A percentile compares a stretch with the other conserved stretches of the same genome.
phyloP scores from a whole-genome alignment of 2,113 vertebrate genomes.

The Indicator maculatus region DNA sequence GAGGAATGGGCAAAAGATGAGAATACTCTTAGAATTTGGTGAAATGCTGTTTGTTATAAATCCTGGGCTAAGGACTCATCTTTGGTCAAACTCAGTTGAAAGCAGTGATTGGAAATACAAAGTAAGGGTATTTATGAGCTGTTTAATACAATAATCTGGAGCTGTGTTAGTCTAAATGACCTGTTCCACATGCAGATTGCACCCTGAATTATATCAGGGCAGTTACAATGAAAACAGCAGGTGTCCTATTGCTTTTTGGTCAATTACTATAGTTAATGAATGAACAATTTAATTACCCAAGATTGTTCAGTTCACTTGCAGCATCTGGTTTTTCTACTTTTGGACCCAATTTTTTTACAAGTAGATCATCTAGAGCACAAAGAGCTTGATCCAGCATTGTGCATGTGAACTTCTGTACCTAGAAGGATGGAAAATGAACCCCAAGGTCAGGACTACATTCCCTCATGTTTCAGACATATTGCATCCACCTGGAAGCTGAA shows the following conservation, averaged over 20 bases:
- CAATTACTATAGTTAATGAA: slow-evolving; percentile 60
- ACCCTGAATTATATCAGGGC: slow-evolving; percentile 8
- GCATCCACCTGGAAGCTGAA: background rate
- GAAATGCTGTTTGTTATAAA: background rate
- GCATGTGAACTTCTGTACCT: background rate
- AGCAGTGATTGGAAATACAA: slow-evolving; percentile 16
- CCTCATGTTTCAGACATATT: background rate
- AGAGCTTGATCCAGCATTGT: background rate
- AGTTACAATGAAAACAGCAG: slow-evolving; percentile 51
- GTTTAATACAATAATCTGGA: slow-evolving; percentile 37
- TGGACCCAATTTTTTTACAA: background rate
- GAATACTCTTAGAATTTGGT: background rate
- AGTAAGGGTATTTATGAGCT: background rate
- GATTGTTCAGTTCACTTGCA: slow-evolving; percentile 28
- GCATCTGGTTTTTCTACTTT: slow-evolving; percentile 56
- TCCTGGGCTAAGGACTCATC: background rate
- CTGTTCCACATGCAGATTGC: background rate
- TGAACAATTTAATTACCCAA: slow-evolving; percentile 48
- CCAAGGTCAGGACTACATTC: background rate
- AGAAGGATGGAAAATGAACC: background rate
- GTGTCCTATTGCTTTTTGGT: slow-evolving; percentile 48
- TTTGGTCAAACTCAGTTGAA: slow-evolving; percentile 11
- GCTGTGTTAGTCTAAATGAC: slow-evolving; percentile 23
- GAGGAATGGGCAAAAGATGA: background rate
- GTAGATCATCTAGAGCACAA: slow-evolving; percentile 1